Evolutionary conservation across 2,797 vertebrate genomes (phyloP), one percentile per base, ranked within the genome.

Genomic region (Macroramphosus scolopax): DNA sequence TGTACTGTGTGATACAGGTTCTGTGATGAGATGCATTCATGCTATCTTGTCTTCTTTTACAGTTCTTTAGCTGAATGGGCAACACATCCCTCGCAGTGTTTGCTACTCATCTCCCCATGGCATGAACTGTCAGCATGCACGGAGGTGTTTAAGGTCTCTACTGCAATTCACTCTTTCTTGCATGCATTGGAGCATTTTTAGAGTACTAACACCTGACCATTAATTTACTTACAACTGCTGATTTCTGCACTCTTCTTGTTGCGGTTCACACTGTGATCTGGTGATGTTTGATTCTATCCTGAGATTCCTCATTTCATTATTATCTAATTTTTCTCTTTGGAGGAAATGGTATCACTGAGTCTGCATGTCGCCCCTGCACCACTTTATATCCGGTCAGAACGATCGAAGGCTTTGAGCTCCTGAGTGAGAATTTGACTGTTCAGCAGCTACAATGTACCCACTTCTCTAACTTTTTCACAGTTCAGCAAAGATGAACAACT

Each of bases 81-180:
- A 9, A 38, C 49, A 9, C 51, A 24, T 15, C 41, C 30, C 17
- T 52, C 1, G 13, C 61, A 34, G 60, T 52, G 41, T 67, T 56
- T 59, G 57, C 58, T 48, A 1, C 60, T 70, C 56, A 16, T 29
- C 62, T 53, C 29, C 5, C 11, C 24, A 20, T 33, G 67, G 72
- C 75, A 79, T 82, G 78, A 34, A 2, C 67, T 72, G 51, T 54
- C 15, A 68, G 83, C 81, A 82, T 81, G 81, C 28, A 50, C 37
- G 11, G 13, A 49, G 47, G 36, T 63, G n/a, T 47, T 18, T 42
- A 62, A 71, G 48, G 57, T 71, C 32, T 66, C 39, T 32, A 8
- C 54, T 28, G 17, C 2, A 31, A 28, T 59, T n/a, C n/a, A n/a
- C 14, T 0, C 40, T 51, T 48, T 62, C 34, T 32, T 37, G 30